Evolutionary conservation across 2,797 vertebrate species (phyloP), one percentile per base, ranked within the genome.

Genomic region (Tarsius wallacei): DNA sequence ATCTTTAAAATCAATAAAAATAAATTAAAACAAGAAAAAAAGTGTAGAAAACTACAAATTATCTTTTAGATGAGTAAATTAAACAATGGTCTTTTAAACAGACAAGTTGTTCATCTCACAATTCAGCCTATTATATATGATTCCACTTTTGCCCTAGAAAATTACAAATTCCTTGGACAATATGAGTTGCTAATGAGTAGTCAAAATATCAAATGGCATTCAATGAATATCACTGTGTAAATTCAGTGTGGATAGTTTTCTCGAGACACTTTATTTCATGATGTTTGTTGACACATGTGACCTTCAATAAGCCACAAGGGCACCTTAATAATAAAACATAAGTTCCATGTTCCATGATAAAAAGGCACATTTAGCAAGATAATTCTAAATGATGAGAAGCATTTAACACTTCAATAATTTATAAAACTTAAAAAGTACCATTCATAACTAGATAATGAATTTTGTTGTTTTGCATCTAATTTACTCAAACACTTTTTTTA

Each of bases 401-500:
- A 87, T 59, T 84, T 80, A 76, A 93, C 31, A 74, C 53, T 26
- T 68, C 21, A 15, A 31, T 42, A 91, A 77, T 21, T 66, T 17
- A 49, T 68, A 31, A 49, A 93, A 53, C 24, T 88, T 88, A 14
- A 71, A 81, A 82, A 53, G 19, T 61, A 24, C 26, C 61, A 47
- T 64, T 76, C 21, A 22, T 73, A 82, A 87, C 14, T 86, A 83
- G 16, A 63, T 68, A 11, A 28, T 80, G 76, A 49, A 28, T 86
- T 78, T 76, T 31, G 55, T 80, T 94, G 28, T 77, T 90, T 96
- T 66, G 7, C 17, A 16, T 76, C 49, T 74, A 63, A 42, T 89
- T 81, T 81, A 66, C 13, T 90, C 33, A 94, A 87, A 78, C 2
- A 80, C 22, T 91, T 87, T 17, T 73, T 73, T 78, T 84, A 59